Evolutionary conservation across 2,113 vertebrate species (phyloP).

Genomic region (Pelecanus crispus): DNA sequence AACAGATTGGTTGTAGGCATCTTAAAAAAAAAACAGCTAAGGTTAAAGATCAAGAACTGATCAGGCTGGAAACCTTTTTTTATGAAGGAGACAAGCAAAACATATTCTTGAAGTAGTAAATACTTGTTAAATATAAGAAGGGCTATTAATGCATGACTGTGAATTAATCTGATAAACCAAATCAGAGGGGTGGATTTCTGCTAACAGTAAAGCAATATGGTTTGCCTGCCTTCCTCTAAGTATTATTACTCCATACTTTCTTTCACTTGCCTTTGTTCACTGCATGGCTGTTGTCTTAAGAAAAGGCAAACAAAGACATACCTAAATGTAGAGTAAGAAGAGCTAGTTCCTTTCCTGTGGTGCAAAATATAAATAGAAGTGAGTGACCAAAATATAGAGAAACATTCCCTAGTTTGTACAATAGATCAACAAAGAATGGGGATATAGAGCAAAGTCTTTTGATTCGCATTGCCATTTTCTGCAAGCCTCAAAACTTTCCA

Average conservation of each 20-base stretch:
- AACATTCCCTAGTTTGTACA: background rate
- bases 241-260: background rate
- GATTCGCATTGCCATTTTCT: background rate
- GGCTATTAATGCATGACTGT: background rate
- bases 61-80: background rate
- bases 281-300: background rate
- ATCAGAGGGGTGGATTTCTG: background rate
- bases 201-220: background rate
- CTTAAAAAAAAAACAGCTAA: background rate
- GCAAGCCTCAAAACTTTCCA: background rate
- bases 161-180: background rate
- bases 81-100: background rate
- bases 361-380: conserved; percentile 7
- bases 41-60: background rate
- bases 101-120: background rate
- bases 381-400: background rate
- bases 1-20: background rate
- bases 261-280: background rate
- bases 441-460: background rate
- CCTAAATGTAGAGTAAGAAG: background rate
- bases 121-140: background rate
- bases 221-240: background rate
- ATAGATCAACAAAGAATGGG: background rate
- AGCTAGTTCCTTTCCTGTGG: background rate
- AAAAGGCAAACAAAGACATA: background rate